These are phyloP conservation scores for Fratercula arctica DNA, from an alignment of 2,797 vertebrate genomes.

Conservation along the genomic window DNA sequence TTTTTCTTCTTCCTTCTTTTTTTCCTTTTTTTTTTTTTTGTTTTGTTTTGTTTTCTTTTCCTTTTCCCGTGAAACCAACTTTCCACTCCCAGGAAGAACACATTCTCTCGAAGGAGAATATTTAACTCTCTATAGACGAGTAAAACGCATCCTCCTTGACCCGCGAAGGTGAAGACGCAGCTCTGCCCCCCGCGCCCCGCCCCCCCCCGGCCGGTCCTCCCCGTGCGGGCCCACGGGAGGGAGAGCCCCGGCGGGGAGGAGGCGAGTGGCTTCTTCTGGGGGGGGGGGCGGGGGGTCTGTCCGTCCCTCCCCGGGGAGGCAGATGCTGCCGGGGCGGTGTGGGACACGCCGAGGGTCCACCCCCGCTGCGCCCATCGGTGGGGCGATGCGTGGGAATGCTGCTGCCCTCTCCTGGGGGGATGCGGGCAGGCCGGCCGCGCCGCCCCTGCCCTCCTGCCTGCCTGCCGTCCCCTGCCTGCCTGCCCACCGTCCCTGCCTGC, in stretches of 20 bases:
- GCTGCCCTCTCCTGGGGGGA: constrained; percentile 63
- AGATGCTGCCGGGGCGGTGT: not conserved
- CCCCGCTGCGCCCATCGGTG: not conserved
- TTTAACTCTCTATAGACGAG: not conserved
- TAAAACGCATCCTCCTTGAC: not conserved
- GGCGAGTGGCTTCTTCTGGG: not conserved
- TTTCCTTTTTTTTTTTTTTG: too few relatives aligned
- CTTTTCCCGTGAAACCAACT: too few relatives aligned
- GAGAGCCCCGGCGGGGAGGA: not conserved
- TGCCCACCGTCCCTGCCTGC: not conserved
- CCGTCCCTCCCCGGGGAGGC: not conserved
- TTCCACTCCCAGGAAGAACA: not conserved
- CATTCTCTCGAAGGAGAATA: not conserved
- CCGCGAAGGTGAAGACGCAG: not conserved
- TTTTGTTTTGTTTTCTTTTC: too few relatives aligned
- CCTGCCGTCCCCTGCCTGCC: not conserved
- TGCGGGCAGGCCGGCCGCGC: not conserved
- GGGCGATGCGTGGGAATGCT: constrained; percentile 1
- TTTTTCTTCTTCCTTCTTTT: too few relatives aligned
- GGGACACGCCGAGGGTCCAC: not conserved
- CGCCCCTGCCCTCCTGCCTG: not conserved
- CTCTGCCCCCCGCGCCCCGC: not conserved
- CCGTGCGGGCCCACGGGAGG: not conserved
- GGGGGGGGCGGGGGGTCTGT: not conserved
- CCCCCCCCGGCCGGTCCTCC: too few relatives aligned